Conservation (phyloP, 2,113 vertebrate genomes). For the Syngnathus floridae region DNA sequence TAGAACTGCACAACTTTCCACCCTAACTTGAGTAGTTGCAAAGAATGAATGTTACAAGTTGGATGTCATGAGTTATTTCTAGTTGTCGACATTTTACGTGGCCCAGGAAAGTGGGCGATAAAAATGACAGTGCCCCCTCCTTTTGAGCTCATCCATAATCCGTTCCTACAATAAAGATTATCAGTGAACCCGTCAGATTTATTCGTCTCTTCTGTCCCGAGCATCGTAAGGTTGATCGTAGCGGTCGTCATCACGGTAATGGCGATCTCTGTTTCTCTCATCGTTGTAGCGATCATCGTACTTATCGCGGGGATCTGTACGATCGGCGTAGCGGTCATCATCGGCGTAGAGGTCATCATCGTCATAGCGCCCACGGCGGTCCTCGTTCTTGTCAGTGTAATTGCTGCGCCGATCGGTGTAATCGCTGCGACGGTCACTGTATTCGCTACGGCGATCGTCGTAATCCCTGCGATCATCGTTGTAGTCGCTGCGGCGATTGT, state of each 20-base stretch:
- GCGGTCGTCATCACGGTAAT: conserved; percentile 13
- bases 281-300: conserved; percentile 22
- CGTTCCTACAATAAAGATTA: background rate
- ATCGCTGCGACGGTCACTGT: conserved; percentile 25
- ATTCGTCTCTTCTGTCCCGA: conserved; percentile 34
- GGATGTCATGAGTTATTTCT: background rate
- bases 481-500: conserved; percentile 14
- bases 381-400: conserved; percentile 17
- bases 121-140: background rate
- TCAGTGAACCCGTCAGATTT: conserved; percentile 1
- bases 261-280: background rate
- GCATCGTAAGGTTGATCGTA: conserved; percentile 46
- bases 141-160: too few relatives aligned
- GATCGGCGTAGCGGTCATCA: background rate
- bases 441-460: conserved; percentile 16
- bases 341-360: conserved; percentile 1
- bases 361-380: conserved; percentile 15
- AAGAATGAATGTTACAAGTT: background rate
- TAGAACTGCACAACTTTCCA: background rate
- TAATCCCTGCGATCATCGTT: conserved; percentile 20
- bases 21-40: background rate
- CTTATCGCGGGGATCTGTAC: conserved; percentile 4
- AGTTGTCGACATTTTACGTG: background rate
- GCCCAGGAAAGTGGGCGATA: background rate
- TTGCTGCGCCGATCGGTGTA: conserved; percentile 27